Percentiles rank a stretch among this genome's conserved stretches.
Conservation (phyloP, 2,888 invertebrate genomes). For the Mimas tiliae region DNA sequence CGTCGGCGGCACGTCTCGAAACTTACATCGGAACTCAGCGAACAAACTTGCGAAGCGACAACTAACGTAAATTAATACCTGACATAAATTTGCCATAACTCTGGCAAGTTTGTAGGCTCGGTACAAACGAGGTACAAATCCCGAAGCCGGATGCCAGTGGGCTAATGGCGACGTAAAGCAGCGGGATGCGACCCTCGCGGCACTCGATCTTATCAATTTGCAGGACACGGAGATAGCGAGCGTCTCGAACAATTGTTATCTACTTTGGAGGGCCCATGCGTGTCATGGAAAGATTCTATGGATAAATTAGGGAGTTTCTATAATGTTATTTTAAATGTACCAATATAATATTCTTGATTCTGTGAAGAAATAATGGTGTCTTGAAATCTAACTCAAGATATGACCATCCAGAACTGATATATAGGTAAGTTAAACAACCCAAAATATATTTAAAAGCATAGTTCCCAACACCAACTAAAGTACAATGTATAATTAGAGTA, state of each 20-base stretch:
- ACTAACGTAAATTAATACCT: conserved; percentile 83
- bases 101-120: conserved; percentile 70
- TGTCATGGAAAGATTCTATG: neutral
- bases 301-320: neutral
- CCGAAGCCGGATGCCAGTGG: conserved; percentile 63
- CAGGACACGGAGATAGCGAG: conserved; percentile 56
- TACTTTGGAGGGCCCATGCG: conserved; percentile 17
- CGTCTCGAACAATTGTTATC: conserved; percentile 46
- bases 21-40: conserved; percentile 57
- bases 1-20: conserved; percentile 57
- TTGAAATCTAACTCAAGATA: too few relatives aligned
- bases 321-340: neutral
- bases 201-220: conserved; percentile 67
- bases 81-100: conserved; percentile 84
- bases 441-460: too few relatives aligned
- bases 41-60: conserved; percentile 67
- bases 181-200: conserved; percentile 63
- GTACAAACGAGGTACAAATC: conserved; percentile 76
- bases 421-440: too few relatives aligned
- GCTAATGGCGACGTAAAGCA: conserved; percentile 73
- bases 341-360: too few relatives aligned
- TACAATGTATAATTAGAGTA: too few relatives aligned
- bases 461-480: too few relatives aligned
- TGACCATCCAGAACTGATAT: too few relatives aligned
- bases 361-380: too few relatives aligned